These are phyloP conservation scores for Pollenia amentaria DNA, from an alignment of 2,888 invertebrate species.

Conservation along the genomic window DNA sequence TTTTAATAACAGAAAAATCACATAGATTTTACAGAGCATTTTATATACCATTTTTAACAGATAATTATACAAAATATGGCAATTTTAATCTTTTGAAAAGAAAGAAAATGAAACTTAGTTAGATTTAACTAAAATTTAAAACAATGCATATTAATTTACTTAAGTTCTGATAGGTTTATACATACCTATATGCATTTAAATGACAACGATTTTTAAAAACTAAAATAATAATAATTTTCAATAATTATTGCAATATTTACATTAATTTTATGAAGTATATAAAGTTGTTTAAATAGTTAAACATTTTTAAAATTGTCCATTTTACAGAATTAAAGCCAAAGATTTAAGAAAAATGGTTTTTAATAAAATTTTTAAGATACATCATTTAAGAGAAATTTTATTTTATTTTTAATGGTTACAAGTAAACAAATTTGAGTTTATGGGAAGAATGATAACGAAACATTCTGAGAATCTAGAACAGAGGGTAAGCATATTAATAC, in stretches of 20 bases:
- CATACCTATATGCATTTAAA: conserved; percentile 33
- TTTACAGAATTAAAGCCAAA: conserved; percentile 60
- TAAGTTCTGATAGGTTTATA: conserved; percentile 28
- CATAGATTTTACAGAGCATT: conserved; percentile 92
- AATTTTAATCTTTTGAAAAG: conserved; percentile 89
- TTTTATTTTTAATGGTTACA: neutral
- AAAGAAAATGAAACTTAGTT: conserved; percentile 78
- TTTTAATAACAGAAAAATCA: conserved; percentile 91
- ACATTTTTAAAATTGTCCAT: conserved; percentile 11
- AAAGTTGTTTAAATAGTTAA: conserved; percentile 30
- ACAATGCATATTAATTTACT: conserved; percentile 1
- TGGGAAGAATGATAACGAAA: no score
- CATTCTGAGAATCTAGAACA: no score
- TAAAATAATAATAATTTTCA: conserved; percentile 4
- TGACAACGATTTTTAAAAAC: conserved; percentile 44
- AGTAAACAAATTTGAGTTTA: no score
- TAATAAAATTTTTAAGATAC: conserved; percentile 6
- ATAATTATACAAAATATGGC: conserved; percentile 88
- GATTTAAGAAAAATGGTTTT: conserved; percentile 38
- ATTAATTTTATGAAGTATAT: neutral
- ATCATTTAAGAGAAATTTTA: neutral
- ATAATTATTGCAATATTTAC: conserved; percentile 35
- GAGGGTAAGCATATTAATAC: no score
- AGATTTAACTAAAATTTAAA: conserved; percentile 37
- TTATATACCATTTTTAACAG: conserved; percentile 92